Conservation (phyloP, 2,113 vertebrate species). For the Seriola aureovittata region DNA sequence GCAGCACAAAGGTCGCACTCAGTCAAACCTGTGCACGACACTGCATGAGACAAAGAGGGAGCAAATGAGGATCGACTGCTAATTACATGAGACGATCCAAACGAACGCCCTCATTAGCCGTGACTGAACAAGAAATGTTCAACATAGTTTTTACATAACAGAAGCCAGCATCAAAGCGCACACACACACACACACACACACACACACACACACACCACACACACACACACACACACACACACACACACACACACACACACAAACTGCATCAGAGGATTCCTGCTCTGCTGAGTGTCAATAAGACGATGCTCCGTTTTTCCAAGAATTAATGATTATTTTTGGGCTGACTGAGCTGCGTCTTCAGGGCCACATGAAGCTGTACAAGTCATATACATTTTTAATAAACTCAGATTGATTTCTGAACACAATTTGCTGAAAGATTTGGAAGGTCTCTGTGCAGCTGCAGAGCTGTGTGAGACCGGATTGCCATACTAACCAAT, state of each 20-base stretch:
- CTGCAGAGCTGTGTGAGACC: too few relatives aligned
- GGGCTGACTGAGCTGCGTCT: not conserved
- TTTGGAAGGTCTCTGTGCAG: too few relatives aligned
- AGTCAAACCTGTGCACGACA: slow-evolving; percentile 21
- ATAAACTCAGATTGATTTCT: too few relatives aligned
- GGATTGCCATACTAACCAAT: too few relatives aligned
- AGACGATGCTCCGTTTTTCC: slow-evolving; percentile 19
- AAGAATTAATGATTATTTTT: slow-evolving; percentile 16
- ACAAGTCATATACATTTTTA: too few relatives aligned
- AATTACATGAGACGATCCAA: slow-evolving; percentile 69
- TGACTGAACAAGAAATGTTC: slow-evolving; percentile 65
- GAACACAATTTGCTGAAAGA: too few relatives aligned
- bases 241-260: not conserved
- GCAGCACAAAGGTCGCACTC: slow-evolving; percentile 2
- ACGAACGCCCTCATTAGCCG: slow-evolving; percentile 72
- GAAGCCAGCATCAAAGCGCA: slow-evolving; percentile 44
- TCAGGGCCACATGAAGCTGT: not conserved
- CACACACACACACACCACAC: too few relatives aligned
- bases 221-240: too few relatives aligned
- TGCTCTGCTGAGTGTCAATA: slow-evolving; percentile 21
- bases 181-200: not conserved
- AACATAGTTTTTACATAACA: slow-evolving; percentile 75
- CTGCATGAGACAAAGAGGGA: slow-evolving; percentile 47
- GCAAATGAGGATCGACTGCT: slow-evolving; percentile 32
- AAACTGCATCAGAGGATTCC: slow-evolving; percentile 25